phyloP scores from a whole-genome alignment of 2,797 vertebrate genomes.

The Denticeps clupeoides region DNA sequence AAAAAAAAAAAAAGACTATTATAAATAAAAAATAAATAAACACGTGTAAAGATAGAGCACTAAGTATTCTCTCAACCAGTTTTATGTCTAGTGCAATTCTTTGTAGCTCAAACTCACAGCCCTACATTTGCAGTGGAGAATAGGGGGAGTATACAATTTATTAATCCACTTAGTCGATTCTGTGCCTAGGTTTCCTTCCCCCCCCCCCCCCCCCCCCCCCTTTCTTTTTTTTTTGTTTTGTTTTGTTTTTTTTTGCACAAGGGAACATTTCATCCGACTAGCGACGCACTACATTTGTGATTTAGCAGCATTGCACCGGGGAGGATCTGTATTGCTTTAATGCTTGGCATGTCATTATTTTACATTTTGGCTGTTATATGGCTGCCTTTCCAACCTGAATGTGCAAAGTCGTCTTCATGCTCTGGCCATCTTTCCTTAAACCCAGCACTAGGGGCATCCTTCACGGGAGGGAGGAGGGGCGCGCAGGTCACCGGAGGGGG shows the following conservation, averaged over 20 bases:
- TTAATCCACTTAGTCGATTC: constrained; percentile 65
- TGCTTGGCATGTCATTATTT: constrained; percentile 89
- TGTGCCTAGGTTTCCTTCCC: constrained; percentile 56
- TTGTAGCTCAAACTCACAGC: constrained; percentile 53
- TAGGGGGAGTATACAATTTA: constrained; percentile 54
- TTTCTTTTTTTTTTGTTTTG: constrained; percentile 4
- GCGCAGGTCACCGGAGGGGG: constrained; percentile 42
- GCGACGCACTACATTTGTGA: constrained; percentile 74
- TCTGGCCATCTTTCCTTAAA: constrained; percentile 44
- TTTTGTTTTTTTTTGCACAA: constrained; percentile 48
- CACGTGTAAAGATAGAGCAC: constrained; percentile 69
- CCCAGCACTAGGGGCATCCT: constrained; percentile 13
- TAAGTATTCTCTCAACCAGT: constrained; percentile 63
- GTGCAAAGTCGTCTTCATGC: constrained; percentile 77
- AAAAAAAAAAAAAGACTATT: constrained; percentile 32
- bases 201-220: too few relatives aligned
- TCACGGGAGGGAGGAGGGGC: not conserved
- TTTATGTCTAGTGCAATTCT: constrained; percentile 49
- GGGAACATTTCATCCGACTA: constrained; percentile 67
- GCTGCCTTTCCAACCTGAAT: constrained; percentile 78
- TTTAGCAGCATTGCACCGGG: constrained; percentile 62
- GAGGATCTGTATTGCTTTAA: constrained; percentile 76
- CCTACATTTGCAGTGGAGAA: constrained; percentile 54
- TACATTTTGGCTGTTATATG: constrained; percentile 70
- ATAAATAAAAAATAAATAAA: constrained; percentile 56